phyloP scores from a whole-genome alignment of 2,113 vertebrate genomes.

The Hippocampus guttulatus region DNA sequence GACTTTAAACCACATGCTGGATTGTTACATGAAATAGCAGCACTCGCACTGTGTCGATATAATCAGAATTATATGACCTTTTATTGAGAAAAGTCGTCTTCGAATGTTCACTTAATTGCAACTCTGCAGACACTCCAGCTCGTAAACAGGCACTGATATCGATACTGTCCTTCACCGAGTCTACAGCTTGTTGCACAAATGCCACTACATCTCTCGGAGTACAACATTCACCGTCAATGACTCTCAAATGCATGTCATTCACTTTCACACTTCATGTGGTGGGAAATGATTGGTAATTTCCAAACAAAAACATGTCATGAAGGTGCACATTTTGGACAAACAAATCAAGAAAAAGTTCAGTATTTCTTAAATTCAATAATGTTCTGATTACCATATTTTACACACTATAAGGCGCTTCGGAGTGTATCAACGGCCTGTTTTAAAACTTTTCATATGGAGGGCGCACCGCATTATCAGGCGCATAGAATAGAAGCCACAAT shows the following conservation, averaged over 20 bases:
- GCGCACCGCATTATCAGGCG: too few relatives aligned
- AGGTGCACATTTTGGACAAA: conserved; percentile 39
- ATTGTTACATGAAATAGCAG: conserved; percentile 20
- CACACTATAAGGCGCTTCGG: too few relatives aligned
- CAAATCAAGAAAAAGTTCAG: not conserved
- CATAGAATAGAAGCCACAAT: too few relatives aligned
- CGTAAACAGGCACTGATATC: conserved; percentile 25
- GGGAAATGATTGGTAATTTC: conserved; percentile 11
- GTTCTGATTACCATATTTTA: too few relatives aligned
- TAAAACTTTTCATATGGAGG: too few relatives aligned
- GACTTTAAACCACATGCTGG: conserved; percentile 2
- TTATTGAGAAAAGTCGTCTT: conserved; percentile 30
- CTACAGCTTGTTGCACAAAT: conserved; percentile 24
- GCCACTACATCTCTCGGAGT: not conserved
- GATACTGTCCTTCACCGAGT: conserved; percentile 27
- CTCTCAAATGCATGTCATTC: conserved; percentile 29
- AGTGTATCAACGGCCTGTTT: too few relatives aligned
- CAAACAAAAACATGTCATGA: conserved; percentile 39
- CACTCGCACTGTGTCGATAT: not conserved
- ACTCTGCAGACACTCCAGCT: conserved; percentile 5
- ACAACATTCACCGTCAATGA: conserved; percentile 26
- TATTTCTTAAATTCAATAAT: too few relatives aligned
- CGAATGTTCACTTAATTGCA: conserved; percentile 26
- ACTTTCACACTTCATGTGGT: conserved; percentile 10
- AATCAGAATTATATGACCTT: conserved; percentile 33